Percentiles rank a stretch among this genome's conserved stretches.
Conservation (phyloP, 2,113 vertebrate species). For the human (Homo sapiens) region DNA sequence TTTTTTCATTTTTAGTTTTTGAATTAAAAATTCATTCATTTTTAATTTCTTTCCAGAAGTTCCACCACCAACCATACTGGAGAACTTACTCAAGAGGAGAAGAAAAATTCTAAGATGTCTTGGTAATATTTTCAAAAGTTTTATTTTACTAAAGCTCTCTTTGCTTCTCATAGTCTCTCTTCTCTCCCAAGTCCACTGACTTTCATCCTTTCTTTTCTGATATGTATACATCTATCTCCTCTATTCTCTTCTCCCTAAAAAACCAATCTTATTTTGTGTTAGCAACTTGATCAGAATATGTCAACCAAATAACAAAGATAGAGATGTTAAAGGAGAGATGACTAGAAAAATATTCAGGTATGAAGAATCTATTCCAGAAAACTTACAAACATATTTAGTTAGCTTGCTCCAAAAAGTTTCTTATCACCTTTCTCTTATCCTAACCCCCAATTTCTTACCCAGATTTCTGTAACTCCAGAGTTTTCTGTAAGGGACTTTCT, state of each 20-base stretch:
- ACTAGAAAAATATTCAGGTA: neutral
- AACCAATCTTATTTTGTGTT: neutral
- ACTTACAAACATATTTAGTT: neutral
- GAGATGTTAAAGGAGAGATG: neutral
- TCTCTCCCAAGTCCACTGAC: neutral
- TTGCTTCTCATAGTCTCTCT: neutral
- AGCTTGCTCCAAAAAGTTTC: neutral
- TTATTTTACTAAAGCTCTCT: constrained; percentile 14
- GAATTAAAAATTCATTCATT: too few species aligned
- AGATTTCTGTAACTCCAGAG: neutral
- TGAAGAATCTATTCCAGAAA: neutral
- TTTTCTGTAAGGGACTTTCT: neutral
- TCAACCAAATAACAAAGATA: constrained; percentile 18
- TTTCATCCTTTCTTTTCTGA: constrained; percentile 7
- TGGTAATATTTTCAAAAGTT: neutral
- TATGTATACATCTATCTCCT: neutral
- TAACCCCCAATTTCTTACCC: neutral
- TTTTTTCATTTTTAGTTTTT: neutral
- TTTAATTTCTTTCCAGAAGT: neutral
- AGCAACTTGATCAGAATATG: neutral
- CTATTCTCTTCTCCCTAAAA: neutral
- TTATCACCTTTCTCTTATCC: neutral
- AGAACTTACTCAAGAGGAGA: neutral
- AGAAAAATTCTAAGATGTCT: neutral
- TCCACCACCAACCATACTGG: neutral